These are phyloP conservation scores for Troides aeacus DNA, from an alignment of 2,888 invertebrate genomes.

Conservation along the genomic window DNA sequence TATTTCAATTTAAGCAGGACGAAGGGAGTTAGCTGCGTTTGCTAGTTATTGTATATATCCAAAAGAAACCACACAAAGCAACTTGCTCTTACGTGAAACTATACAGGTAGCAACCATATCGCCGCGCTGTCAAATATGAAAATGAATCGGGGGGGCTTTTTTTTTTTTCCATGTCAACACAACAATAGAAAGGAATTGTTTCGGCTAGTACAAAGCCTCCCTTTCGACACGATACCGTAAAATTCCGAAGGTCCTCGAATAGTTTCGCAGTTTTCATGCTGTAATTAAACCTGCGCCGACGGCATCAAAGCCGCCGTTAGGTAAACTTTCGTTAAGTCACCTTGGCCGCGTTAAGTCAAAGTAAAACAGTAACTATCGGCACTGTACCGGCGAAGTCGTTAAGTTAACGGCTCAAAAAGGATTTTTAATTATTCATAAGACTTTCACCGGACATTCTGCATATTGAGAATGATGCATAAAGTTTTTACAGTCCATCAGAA, in stretches of 20 bases:
- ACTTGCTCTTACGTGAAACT: too few relatives aligned
- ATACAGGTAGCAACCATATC: not conserved
- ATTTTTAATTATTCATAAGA: too few relatives aligned
- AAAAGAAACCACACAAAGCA: not conserved
- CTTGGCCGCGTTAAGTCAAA: slow-evolving; percentile 1
- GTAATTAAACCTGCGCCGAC: slow-evolving; percentile 9
- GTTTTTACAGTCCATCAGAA: too few relatives aligned
- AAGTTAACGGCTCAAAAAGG: too few relatives aligned
- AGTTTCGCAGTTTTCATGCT: slow-evolving; percentile 20
- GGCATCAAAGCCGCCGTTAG: slow-evolving; percentile 7
- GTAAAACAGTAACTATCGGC: not conserved
- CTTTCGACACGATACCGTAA: slow-evolving; percentile 9
- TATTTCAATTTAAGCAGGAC: too few relatives aligned
- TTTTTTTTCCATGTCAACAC: slow-evolving; percentile 17
- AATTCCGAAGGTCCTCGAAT: slow-evolving; percentile 12
- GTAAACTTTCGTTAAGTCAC: slow-evolving; percentile 8
- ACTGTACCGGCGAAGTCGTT: not conserved
- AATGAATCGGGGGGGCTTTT: slow-evolving; percentile 14
- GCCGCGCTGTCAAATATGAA: slow-evolving; percentile 18
- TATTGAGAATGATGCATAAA: too few relatives aligned
- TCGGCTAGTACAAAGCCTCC: slow-evolving; percentile 19
- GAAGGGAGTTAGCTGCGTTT: not conserved
- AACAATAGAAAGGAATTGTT: slow-evolving; percentile 23
- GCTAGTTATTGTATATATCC: not conserved
- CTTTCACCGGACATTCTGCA: too few relatives aligned